phyloP scores from a whole-genome alignment of 2,888 invertebrate genomes.

The Chrysolina haemoptera region DNA sequence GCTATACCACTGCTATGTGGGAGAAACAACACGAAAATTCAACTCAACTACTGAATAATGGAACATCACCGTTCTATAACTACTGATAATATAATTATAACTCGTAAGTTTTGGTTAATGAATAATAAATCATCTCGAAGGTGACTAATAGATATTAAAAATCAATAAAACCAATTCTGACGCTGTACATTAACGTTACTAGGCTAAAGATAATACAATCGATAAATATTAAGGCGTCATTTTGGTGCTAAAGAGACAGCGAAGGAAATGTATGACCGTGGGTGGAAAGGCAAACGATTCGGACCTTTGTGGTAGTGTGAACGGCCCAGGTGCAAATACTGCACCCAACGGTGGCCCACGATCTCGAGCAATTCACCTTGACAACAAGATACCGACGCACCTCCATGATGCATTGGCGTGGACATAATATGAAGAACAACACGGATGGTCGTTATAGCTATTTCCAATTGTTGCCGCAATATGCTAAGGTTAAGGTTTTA shows the following conservation, averaged over 20 bases:
- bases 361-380: background rate
- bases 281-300: background rate
- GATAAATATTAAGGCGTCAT: background rate
- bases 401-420: slow-evolving; percentile 3
- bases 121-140: background rate
- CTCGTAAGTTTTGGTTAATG: background rate
- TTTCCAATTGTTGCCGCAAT: too few relatives aligned
- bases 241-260: background rate
- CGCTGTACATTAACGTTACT: background rate
- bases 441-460: too few relatives aligned
- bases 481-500: too few relatives aligned
- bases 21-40: too few relatives aligned
- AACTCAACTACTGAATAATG: too few relatives aligned
- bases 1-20: too few relatives aligned
- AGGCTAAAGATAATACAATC: background rate
- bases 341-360: slow-evolving; percentile 4
- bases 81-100: background rate
- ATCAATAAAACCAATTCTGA: background rate
- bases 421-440: background rate
- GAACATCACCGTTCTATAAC: too few relatives aligned
- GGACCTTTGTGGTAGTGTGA: background rate
- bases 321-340: background rate
- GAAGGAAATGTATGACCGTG: background rate
- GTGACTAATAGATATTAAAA: background rate
- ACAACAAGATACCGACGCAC: background rate